phyloP scores from a whole-genome alignment of 2,888 invertebrate genomes.

The Sesia bembeciformis region DNA sequence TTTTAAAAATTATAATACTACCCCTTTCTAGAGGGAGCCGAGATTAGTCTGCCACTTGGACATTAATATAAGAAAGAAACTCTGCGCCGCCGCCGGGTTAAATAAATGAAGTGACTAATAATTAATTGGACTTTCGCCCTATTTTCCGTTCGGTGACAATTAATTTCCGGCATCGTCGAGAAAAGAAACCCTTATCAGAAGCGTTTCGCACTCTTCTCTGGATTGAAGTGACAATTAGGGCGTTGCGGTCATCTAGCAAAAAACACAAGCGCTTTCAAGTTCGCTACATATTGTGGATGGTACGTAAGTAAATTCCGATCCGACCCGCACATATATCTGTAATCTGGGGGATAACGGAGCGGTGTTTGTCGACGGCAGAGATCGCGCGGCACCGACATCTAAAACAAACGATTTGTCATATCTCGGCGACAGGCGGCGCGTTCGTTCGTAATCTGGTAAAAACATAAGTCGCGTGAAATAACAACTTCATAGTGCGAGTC shows the following conservation, averaged over 20 bases:
- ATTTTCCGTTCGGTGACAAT: slow-evolving; percentile 74
- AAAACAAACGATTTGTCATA: slow-evolving; percentile 44
- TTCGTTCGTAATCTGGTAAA: slow-evolving; percentile 35
- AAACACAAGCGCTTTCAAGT: slow-evolving; percentile 13
- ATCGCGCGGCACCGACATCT: slow-evolving; percentile 13
- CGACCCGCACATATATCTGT: background rate
- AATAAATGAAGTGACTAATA: slow-evolving; percentile 74
- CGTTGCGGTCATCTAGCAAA: slow-evolving; percentile 17
- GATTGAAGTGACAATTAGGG: slow-evolving; percentile 53
- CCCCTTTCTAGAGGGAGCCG: slow-evolving; percentile 6
- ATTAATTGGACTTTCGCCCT: slow-evolving; percentile 74
- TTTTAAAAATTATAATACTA: slow-evolving; percentile 7
- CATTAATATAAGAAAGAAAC: slow-evolving; percentile 56
- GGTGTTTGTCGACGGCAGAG: background rate
- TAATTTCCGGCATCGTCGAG: slow-evolving; percentile 66
- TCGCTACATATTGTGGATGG: slow-evolving; percentile 4
- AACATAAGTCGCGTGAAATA: slow-evolving; percentile 53
- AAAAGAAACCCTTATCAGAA: slow-evolving; percentile 72
- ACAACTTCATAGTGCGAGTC: slow-evolving; percentile 66
- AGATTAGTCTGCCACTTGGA: slow-evolving; percentile 3
- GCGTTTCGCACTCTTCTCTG: slow-evolving; percentile 53
- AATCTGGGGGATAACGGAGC: background rate
- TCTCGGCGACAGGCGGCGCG: slow-evolving; percentile 16
- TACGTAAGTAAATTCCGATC: slow-evolving; percentile 5
- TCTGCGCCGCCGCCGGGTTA: slow-evolving; percentile 50